Evolutionary conservation across 2,888 invertebrate species (phyloP).

Genomic region (Phoenoteleia sp.): DNA sequence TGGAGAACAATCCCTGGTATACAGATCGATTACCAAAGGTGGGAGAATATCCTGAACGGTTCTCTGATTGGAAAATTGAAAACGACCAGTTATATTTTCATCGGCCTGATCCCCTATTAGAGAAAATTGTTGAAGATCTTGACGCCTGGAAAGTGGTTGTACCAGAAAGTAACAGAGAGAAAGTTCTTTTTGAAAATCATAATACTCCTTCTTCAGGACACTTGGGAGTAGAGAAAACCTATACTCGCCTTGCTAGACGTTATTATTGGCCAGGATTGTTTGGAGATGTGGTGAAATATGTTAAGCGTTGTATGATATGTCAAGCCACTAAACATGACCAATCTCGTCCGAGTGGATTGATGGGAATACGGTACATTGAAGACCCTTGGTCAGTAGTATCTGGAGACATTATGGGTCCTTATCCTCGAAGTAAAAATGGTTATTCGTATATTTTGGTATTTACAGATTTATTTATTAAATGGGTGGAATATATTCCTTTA

Average conservation of each 20-base stretch:
- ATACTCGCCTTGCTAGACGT: not conserved
- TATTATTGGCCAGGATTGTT: conserved; percentile 1
- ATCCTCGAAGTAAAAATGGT: conserved; percentile 42
- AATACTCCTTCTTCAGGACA: not conserved
- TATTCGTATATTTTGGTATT: not conserved
- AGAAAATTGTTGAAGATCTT: not conserved
- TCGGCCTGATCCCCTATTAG: not conserved
- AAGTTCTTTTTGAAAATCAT: not conserved
- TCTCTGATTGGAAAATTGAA: not conserved
- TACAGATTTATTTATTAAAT: not conserved
- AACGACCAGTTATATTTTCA: not conserved
- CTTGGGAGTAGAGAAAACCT: not conserved
- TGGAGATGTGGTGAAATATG: not conserved
- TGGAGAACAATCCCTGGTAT: not conserved
- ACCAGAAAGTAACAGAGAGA: not conserved
- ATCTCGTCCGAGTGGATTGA: conserved; percentile 50
- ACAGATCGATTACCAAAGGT: not conserved
- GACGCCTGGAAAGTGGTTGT: conserved; percentile 27
- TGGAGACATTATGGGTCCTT: conserved; percentile 76
- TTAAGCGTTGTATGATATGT: not conserved
- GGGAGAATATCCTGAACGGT: not conserved
- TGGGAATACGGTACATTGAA: conserved; percentile 62
- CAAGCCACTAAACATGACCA: not conserved
- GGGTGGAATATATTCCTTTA: not conserved
- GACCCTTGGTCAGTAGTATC: conserved; percentile 64